These are phyloP conservation scores for Sarcoramphus papa DNA, from an alignment of 2,797 vertebrate genomes.

Conservation along the genomic window DNA sequence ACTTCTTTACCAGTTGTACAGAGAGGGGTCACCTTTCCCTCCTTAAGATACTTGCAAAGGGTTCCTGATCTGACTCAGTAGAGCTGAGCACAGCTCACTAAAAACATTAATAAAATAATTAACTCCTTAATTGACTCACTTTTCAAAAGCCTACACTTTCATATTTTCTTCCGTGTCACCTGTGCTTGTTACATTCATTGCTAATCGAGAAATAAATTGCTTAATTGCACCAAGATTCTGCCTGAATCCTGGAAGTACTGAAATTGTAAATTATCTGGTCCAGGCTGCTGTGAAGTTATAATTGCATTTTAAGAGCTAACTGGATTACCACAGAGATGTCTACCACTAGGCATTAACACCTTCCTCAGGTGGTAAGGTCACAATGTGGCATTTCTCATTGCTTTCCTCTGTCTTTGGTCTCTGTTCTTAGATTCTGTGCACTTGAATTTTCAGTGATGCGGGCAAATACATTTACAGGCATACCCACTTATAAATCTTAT, in stretches of 20 bases:
- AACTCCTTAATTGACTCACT: not conserved
- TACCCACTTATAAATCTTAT: not conserved
- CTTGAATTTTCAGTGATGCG: not conserved
- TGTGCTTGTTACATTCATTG: not conserved
- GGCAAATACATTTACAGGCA: not conserved
- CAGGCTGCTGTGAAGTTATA: constrained; percentile 44
- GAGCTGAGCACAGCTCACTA: not conserved
- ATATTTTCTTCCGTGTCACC: not conserved
- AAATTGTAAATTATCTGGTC: constrained; percentile 27
- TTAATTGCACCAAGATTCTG: not conserved
- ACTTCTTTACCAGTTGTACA: not conserved
- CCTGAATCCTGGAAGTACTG: not conserved
- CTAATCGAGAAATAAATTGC: not conserved
- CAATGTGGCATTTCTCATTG: not conserved
- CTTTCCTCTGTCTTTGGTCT: not conserved
- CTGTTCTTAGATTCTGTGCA: not conserved
- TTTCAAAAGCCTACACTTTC: not conserved
- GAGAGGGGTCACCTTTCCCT: not conserved
- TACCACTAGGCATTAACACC: constrained; percentile 1
- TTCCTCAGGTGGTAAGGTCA: constrained; percentile 5
- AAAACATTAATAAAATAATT: not conserved
- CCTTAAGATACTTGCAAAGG: not conserved
- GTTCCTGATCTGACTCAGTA: not conserved
- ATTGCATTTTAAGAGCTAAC: constrained; percentile 57
- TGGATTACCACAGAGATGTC: constrained; percentile 26